A percentile compares a stretch with the other conserved stretches of the same genome.
Evolutionary conservation across 2,888 invertebrate species (phyloP).

Genomic region (Eupelmus urozonus): DNA sequence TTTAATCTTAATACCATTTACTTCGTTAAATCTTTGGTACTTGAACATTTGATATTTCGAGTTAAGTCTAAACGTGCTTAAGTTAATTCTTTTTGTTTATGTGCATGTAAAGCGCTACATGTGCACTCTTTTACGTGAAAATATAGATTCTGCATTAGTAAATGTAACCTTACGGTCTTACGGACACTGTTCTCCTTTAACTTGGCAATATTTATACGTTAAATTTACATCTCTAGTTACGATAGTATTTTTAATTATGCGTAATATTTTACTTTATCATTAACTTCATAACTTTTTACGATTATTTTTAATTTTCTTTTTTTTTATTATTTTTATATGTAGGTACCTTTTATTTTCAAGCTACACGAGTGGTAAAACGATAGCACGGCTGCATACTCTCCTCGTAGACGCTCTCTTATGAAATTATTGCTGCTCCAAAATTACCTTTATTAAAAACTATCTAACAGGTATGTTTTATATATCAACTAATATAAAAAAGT

Average conservation of each 20-base stretch:
- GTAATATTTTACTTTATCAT: slow-evolving; percentile 26
- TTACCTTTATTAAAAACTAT: no score
- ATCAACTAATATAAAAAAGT: no score
- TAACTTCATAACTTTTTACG: slow-evolving; percentile 4
- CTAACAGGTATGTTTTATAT: no score
- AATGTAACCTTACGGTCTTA: slow-evolving; percentile 5
- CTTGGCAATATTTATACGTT: slow-evolving; percentile 36
- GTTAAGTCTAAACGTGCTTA: slow-evolving; percentile 4
- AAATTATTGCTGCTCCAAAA: no score
- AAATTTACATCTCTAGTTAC: slow-evolving; percentile 20
- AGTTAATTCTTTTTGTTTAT: slow-evolving; percentile 19
- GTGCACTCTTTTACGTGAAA: slow-evolving; percentile 47
- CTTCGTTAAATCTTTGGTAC: not conserved
- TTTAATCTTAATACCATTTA: not conserved
- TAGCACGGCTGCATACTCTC: no score
- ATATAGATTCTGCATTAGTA: slow-evolving; percentile 43
- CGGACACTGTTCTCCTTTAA: slow-evolving; percentile 25
- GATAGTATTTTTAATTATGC: no score
- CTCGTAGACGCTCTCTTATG: no score
- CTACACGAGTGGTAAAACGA: not conserved
- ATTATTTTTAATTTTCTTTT: slow-evolving; percentile 8
- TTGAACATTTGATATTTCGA: slow-evolving; percentile 9
- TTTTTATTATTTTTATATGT: slow-evolving; percentile 1
- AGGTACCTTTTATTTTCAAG: no score
- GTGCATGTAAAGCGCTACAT: slow-evolving; percentile 33